Evolutionary conservation across 2,113 vertebrate genomes (phyloP).

Genomic region (Coreoperca whiteheadi): DNA sequence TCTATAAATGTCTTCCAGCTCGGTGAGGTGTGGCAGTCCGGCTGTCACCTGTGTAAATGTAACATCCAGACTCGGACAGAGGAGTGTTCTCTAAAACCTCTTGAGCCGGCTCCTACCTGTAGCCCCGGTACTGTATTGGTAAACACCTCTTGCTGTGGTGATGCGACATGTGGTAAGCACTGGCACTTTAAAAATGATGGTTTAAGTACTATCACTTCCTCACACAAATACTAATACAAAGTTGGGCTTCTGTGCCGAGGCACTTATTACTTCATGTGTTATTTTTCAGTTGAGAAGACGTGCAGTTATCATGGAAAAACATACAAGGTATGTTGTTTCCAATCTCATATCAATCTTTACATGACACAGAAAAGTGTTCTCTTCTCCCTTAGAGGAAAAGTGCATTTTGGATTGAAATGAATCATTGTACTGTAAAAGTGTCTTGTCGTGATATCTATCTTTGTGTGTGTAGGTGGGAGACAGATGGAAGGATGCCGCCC

Average conservation of each 20-base stretch:
- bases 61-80: slow-evolving; percentile 68
- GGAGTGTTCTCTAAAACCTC: slow-evolving; percentile 57
- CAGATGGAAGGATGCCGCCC: slow-evolving; percentile 62
- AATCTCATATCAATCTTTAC: not conserved
- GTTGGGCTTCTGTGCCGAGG: no score
- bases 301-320: slow-evolving; percentile 68
- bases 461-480: slow-evolving; percentile 73
- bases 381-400: not conserved
- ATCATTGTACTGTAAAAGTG: not conserved
- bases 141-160: slow-evolving; percentile 66
- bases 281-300: slow-evolving; percentile 76
- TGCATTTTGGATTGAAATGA: not conserved
- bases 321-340: slow-evolving; percentile 65
- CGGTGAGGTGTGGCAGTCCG: slow-evolving; percentile 78
- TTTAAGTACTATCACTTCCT: not conserved
- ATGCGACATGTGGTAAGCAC: slow-evolving; percentile 70
- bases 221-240: not conserved
- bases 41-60: slow-evolving; percentile 77
- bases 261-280: not conserved
- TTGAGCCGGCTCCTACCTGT: slow-evolving; percentile 15
- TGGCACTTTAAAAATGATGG: not conserved
- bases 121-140: slow-evolving; percentile 22
- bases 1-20: slow-evolving; percentile 55
- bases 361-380: not conserved
- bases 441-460: not conserved